Base-by-base conservation (phyloP, 2,113 vertebrate species). In the Melanerpes aurifrons region DNA sequence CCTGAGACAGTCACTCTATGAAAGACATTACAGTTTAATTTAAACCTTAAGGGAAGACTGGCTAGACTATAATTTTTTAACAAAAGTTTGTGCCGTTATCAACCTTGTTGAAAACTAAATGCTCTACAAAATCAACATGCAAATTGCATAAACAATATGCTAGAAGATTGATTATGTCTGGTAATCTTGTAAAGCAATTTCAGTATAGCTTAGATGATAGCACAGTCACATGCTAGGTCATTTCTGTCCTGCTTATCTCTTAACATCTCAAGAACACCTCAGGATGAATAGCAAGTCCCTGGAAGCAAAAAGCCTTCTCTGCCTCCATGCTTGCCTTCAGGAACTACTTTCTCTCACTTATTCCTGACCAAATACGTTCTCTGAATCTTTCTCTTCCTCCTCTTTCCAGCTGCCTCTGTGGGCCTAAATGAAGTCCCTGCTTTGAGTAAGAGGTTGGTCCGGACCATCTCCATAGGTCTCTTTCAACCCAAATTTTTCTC, bases 101-200 rank as follows among this genome's bases (percentile, higher is more conserved):
- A 86, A 20, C 28, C 15, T 77, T 75, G 19, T 54, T 67, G 58
- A 68, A 94, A 86, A 77, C 24, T 88, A 81, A 90, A 74, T 62
- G 62, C 22, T 56, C 29, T 26, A 64, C 1, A 14, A 90, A 88
- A 86, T 86, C 66, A 92, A 61, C 62, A 74, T 22, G 37, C 1
- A 0, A 77, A 74, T 17, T 74, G 21, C 57, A 74, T 53, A 77
- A 70, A 93, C 43, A 77, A 70, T 70, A 26, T 22, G 6, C 31
- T n/a, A 62, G 40, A 76, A 73, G 61, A 88, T 45, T 67, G 61
- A 73, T 79, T 59, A 48, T 45, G 67, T 37, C 59, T 59, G 29
- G 29, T 76, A 59, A 83, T 77, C 92, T 88, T 88, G 19, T 81
- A 71, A 91, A 82, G 75, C 22, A 47, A 79, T 82, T 93, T 78